These are phyloP conservation scores for Plutomurus gul DNA, from an alignment of 1,140 invertebrate species.

Conservation along the genomic window DNA sequence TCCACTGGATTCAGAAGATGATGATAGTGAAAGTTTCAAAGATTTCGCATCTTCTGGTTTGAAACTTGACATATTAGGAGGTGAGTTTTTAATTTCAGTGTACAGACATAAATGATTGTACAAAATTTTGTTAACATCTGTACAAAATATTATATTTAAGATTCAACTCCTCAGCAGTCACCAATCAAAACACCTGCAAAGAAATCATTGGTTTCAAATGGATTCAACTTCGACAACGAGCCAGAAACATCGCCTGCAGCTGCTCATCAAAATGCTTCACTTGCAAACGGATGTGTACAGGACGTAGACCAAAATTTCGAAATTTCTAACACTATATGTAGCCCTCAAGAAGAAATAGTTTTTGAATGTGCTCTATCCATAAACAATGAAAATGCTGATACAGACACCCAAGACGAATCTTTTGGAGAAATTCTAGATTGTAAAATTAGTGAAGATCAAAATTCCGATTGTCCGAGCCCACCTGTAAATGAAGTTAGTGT, in stretches of 20 bases:
- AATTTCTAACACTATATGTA: not conserved
- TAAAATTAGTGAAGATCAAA: too few species aligned
- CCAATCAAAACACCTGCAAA: not conserved
- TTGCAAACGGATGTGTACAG: too few species aligned
- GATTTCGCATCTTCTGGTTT: constrained; percentile 26
- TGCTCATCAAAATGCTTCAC: not conserved
- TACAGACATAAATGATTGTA: not conserved
- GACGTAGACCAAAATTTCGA: not conserved
- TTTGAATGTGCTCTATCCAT: not conserved
- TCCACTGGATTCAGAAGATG: constrained; percentile 41
- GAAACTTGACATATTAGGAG: constrained; percentile 37
- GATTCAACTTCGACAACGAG: not conserved
- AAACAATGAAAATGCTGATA: not conserved
- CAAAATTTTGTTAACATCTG: too few species aligned
- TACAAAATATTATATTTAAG: not conserved
- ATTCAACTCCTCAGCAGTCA: constrained; percentile 28
- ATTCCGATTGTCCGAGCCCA: too few species aligned
- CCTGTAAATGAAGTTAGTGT: not conserved
- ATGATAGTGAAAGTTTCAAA: constrained; percentile 42
- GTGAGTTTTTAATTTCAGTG: not conserved
- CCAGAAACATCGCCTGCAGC: not conserved
- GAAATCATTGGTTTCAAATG: not conserved
- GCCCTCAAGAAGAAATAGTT: not conserved
- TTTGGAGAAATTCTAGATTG: not conserved
- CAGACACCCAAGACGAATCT: too few species aligned